A percentile compares a stretch with the other conserved stretches of the same genome.
These are phyloP conservation scores for Meta bourneti DNA, from an alignment of 2,888 invertebrate species.

Conservation along the genomic window DNA sequence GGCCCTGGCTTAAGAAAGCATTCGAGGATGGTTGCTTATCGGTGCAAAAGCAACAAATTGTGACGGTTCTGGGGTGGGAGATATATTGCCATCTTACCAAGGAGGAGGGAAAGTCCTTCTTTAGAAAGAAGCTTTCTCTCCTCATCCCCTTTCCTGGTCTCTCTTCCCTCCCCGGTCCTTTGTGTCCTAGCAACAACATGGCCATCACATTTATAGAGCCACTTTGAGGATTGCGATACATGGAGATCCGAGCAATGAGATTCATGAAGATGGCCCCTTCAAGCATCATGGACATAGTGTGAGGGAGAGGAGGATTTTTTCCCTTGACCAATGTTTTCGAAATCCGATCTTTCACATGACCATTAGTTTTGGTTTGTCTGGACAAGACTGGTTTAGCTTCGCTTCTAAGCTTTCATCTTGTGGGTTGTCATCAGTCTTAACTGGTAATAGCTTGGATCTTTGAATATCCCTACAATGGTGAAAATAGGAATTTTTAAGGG, in stretches of 20 bases:
- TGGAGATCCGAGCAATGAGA: conserved; percentile 36
- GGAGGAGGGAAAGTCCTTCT: conserved; percentile 8
- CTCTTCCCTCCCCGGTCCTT: background rate
- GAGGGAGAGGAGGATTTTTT: background rate
- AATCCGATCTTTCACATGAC: background rate
- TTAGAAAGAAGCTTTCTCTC: conserved; percentile 18
- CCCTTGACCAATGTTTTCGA: background rate
- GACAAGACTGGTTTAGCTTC: no score
- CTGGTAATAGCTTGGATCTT: no score
- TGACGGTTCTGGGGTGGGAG: conserved; percentile 52
- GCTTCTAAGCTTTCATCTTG: no score
- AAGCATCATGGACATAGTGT: background rate
- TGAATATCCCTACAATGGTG: no score
- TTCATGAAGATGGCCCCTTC: conserved; percentile 43
- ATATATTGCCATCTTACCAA: conserved; percentile 60
- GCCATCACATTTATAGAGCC: conserved; percentile 54
- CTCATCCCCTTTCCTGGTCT: background rate
- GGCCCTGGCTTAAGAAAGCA: conserved; percentile 38
- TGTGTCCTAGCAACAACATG: conserved; percentile 49
- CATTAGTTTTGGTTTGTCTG: no score
- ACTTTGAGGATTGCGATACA: conserved; percentile 43
- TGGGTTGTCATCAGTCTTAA: no score
- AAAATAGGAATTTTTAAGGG: no score
- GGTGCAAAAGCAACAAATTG: conserved; percentile 72
- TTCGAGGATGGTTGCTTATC: conserved; percentile 61